Evolutionary conservation across 1,140 invertebrate species (phyloP).

Genomic region (Pseudomyrmex concolor): DNA sequence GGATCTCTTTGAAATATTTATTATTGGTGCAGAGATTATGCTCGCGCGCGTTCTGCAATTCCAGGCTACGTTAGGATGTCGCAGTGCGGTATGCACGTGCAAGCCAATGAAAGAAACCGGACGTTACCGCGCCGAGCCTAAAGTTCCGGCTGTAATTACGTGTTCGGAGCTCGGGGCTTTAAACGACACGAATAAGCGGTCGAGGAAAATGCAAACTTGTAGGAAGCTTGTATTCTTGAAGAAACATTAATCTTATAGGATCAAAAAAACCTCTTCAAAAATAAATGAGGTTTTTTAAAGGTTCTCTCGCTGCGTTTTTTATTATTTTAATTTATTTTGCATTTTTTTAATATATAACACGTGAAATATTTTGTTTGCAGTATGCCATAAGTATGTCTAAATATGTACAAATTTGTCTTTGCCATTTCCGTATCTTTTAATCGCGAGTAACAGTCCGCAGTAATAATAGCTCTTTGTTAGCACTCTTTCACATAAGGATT

Average conservation of each 20-base stretch:
- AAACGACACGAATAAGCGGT: slow-evolving; percentile 10
- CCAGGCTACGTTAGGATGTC: slow-evolving; percentile 59
- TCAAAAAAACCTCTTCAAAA: background rate
- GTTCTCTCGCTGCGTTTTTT: background rate
- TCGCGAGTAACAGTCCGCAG: slow-evolving; percentile 1
- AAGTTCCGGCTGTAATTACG: slow-evolving; percentile 42
- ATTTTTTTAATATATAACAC: background rate
- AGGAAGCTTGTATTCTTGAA: background rate
- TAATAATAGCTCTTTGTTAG: slow-evolving; percentile 46
- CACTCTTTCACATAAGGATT: background rate
- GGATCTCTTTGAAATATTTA: slow-evolving; percentile 23
- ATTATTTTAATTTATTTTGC: background rate
- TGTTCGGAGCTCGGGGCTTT: background rate
- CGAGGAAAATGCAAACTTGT: slow-evolving; percentile 22
- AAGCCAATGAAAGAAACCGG: slow-evolving; percentile 59
- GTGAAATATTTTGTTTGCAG: no score
- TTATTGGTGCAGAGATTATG: slow-evolving; percentile 37
- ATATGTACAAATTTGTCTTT: no score
- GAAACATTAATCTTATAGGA: slow-evolving; percentile 12
- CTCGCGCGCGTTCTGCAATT: slow-evolving; percentile 6
- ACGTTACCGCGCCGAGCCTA: slow-evolving; percentile 42
- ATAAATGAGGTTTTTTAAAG: background rate
- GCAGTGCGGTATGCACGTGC: slow-evolving; percentile 66
- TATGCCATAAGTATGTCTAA: no score
- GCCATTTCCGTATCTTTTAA: slow-evolving; percentile 22